Base-by-base conservation (phyloP, 2,888 invertebrate species). In the Sthenelais limicola region DNA sequence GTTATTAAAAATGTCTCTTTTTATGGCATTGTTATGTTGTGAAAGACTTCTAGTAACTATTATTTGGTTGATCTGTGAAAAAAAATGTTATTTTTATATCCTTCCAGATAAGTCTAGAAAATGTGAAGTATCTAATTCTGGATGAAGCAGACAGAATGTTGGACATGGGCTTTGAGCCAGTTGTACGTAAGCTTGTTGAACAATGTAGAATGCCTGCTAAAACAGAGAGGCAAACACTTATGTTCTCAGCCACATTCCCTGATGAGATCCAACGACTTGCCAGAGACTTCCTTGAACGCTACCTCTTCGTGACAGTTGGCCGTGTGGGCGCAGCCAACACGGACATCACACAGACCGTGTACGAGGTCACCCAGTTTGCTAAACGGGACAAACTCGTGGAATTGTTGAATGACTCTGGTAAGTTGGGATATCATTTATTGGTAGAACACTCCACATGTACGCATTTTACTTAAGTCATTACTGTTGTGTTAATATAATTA, bases 251-350 rank as follows among this genome's bases (percentile, higher is more conserved):
- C 0, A 94, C 94, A 0, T 94, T 94, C 82, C 92, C 92, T 0
- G 89, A 90, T 51, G 91, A 88, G 73, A 91, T 94, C 24, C 97
- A 98, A 87, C 90, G 91, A 54, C 88, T 96, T 77, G 96, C 96
- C 0, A 91, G 91, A 0, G 91, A 93, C 67, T 97, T 94, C 86
- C 89, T 98, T 21, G 85, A 88, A 30, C 89, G 92, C 73, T 97
- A 97, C 84, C 84, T 96, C 18, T 97, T 97, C 84, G 90, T 97
- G 7, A 91, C 94, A 0, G 93, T 98, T 24, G 98, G 98, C 52
- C 92, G 94, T 12, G 93, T 98, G 0, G 98, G 98, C 0, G 94
- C 96, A 0, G 98, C 98, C 7, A 96, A 95, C 82, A 87, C 92
- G 0, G 97, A 98, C 87, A 96, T 98, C 0, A 91, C 93, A 71